Conservation (phyloP, 2,888 invertebrate species). For the Sinelater perroti region DNA sequence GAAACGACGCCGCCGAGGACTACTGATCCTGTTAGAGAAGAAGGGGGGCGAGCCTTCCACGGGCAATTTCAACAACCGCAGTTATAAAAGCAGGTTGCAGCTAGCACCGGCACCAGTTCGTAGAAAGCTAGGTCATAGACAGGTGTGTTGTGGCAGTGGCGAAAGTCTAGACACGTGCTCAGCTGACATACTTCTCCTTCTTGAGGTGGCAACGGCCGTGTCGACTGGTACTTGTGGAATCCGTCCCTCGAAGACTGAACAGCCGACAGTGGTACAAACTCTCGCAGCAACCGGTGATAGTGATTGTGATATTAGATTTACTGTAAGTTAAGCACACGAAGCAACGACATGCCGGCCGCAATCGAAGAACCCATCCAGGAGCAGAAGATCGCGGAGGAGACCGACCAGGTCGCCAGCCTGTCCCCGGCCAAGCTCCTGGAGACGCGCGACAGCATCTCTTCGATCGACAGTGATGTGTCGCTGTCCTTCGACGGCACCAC, state of each 20-base stretch:
- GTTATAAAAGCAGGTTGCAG: conserved; percentile 44
- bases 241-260: conserved; percentile 42
- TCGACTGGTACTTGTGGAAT: too few relatives aligned
- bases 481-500: conserved; percentile 63
- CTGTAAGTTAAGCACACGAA: too few relatives aligned
- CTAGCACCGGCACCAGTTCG: conserved; percentile 49
- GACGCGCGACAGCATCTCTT: conserved; percentile 69
- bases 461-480: conserved; percentile 69
- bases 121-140: conserved; percentile 59
- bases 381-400: conserved; percentile 56
- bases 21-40: conserved; percentile 37
- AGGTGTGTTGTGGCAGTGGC: conserved; percentile 60
- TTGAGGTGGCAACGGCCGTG: conserved; percentile 1
- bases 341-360: conserved; percentile 53
- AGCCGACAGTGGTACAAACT: conserved; percentile 35
- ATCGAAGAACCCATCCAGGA: conserved; percentile 49
- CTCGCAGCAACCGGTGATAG: conserved; percentile 46
- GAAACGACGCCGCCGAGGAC: conserved; percentile 37
- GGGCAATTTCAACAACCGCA: conserved; percentile 30
- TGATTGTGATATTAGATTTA: conserved; percentile 56
- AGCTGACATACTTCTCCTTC: conserved; percentile 33
- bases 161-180: conserved; percentile 43
- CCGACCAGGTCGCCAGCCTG: conserved; percentile 56
- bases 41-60: conserved; percentile 29
- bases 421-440: conserved; percentile 64